Conservation (phyloP, 1,140 invertebrate genomes). For the Drosophila bocki region DNA sequence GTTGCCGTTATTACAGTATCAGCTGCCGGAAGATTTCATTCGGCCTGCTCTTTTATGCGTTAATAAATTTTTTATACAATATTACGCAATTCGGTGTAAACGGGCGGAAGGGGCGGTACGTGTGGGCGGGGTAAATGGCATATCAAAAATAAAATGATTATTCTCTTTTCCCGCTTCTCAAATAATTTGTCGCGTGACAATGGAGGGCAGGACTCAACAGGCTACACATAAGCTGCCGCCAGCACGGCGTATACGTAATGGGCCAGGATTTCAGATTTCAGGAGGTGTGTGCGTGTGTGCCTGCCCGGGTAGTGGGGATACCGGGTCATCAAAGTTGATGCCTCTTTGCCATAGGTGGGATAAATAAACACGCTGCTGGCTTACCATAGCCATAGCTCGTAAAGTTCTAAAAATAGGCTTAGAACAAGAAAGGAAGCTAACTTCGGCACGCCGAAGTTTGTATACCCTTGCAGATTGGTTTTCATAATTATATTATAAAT, state of each 20-base stretch:
- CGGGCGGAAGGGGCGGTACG: background rate
- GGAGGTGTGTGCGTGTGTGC: background rate
- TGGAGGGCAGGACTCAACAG: slow-evolving; percentile 66
- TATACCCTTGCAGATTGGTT: no score
- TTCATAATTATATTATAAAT: no score
- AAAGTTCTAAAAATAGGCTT: slow-evolving; percentile 20
- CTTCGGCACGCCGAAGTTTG: no score
- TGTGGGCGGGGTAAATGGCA: slow-evolving; percentile 57
- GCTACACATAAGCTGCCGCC: slow-evolving; percentile 40
- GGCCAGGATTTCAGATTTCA: slow-evolving; percentile 3
- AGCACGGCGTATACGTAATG: slow-evolving; percentile 59
- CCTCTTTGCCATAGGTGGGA: slow-evolving; percentile 25
- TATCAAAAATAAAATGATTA: slow-evolving; percentile 81
- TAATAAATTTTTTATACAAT: slow-evolving; percentile 81
- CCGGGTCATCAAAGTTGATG: slow-evolving; percentile 37
- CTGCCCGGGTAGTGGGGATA: background rate
- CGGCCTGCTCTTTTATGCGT: slow-evolving; percentile 58
- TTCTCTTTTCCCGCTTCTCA: slow-evolving; percentile 42
- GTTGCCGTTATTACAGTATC: slow-evolving; percentile 78
- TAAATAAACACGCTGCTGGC: slow-evolving; percentile 19
- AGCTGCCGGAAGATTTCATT: slow-evolving; percentile 75
- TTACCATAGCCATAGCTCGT: slow-evolving; percentile 14
- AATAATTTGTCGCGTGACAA: slow-evolving; percentile 74
- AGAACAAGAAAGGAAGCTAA: no score
- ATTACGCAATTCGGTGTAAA: slow-evolving; percentile 71